A percentile compares a stretch with the other conserved stretches of the same genome.
Evolutionary conservation across 2,888 invertebrate genomes (phyloP).

Genomic region (Thymelicus acteon): DNA sequence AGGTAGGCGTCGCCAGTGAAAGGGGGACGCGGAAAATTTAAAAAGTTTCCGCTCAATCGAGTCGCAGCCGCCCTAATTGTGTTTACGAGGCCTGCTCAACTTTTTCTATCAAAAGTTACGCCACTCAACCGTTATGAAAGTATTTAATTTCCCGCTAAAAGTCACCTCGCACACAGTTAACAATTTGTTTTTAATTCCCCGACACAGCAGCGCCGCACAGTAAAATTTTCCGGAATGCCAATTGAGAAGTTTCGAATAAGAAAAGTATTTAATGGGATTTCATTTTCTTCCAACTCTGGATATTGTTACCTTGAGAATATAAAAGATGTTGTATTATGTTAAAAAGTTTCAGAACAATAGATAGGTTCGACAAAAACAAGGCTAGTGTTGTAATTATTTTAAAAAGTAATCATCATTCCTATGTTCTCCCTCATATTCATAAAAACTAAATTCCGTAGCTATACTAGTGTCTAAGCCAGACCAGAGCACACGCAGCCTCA

Average conservation of each 20-base stretch:
- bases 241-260: constrained; percentile 33
- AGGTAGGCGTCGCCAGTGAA: constrained; percentile 48
- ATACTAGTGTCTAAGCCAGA: no score
- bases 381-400: not conserved
- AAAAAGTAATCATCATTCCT: no score
- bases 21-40: constrained; percentile 55
- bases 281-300: constrained; percentile 13
- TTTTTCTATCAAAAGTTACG: constrained; percentile 80
- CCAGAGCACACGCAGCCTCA: no score
- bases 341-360: not conserved
- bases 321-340: not conserved
- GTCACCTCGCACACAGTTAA: constrained; percentile 36
- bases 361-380: not conserved
- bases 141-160: constrained; percentile 75
- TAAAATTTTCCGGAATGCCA: constrained; percentile 27
- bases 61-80: constrained; percentile 68
- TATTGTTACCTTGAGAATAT: constrained; percentile 15
- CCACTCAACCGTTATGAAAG: constrained; percentile 64
- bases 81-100: constrained; percentile 72
- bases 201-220: constrained; percentile 14
- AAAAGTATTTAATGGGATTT: constrained; percentile 23
- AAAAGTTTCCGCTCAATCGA: constrained; percentile 67
- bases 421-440: no score
- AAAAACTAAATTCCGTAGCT: no score
- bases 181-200: constrained; percentile 34